Conservation (phyloP, 1,140 invertebrate species). For the Cyphomyrmex costatus region DNA sequence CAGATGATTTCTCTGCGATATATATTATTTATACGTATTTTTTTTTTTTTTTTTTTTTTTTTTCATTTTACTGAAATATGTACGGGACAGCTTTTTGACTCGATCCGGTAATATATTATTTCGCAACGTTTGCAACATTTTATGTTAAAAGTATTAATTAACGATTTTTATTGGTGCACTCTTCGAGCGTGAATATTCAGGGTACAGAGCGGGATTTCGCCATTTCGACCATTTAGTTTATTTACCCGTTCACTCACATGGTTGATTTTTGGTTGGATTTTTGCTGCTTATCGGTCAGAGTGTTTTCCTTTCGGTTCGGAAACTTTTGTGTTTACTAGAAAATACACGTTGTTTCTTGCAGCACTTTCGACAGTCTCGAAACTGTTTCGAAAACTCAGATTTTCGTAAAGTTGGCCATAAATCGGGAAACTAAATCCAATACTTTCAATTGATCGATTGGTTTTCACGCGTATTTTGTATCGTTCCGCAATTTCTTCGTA, state of each 20-base stretch:
- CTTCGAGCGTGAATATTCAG: conserved; percentile 1
- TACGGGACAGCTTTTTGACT: conserved; percentile 30
- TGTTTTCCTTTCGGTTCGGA: neutral
- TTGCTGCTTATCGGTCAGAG: neutral
- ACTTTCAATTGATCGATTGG: conserved; percentile 9
- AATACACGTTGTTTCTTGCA: neutral
- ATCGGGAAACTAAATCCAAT: neutral
- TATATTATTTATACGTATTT: conserved; percentile 50
- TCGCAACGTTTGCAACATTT: conserved; percentile 38
- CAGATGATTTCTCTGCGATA: conserved; percentile 34
- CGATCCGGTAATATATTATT: conserved; percentile 60
- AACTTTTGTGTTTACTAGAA: neutral
- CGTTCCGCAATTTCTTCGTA: conserved; percentile 4
- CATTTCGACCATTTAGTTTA: conserved; percentile 23
- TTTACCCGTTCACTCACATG: conserved; percentile 17
- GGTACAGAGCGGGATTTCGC: neutral
- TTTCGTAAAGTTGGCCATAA: neutral
- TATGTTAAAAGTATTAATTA: conserved; percentile 55
- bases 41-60: too few species aligned
- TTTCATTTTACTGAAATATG: conserved; percentile 29
- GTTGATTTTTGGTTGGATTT: neutral
- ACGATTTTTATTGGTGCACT: conserved; percentile 45
- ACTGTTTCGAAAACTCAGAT: neutral
- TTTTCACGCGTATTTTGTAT: conserved; percentile 26
- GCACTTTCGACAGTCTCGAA: neutral